Evolutionary conservation across 2,113 vertebrate genomes (phyloP), one percentile per base, ranked within the genome.

Genomic region (Hucho hucho): DNA sequence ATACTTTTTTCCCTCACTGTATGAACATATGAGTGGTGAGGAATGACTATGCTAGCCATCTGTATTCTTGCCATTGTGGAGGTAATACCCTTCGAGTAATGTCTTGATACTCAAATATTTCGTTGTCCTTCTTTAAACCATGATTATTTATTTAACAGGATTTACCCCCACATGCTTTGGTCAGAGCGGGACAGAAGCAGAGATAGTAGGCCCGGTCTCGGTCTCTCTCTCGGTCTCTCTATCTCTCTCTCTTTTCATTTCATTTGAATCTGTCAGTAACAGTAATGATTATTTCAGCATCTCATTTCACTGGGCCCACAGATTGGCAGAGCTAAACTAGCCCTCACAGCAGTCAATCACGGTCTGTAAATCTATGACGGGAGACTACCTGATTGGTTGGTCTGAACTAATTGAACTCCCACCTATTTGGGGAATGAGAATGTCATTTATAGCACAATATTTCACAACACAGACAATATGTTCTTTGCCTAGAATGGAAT

Each of bases 311-410:
- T 13, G 29, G 49, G 22, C 14, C 79, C 70, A 43, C 75, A 79
- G 75, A 84, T 61, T 14, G 78, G 81, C 86, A 80, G 77, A 81
- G 80, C 88, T 88, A 66, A 86, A 82, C 72, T 84, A 63, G 74
- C 69, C 67, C 79, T 81, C 79, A 80, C 78, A 85, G 63, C 71
- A 71, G 81, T 84, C 84, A 43, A 76, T 63, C 18, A 37, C 69
- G 43, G 22, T 83, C 82, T 79, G 81, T 84, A 86, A 84, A 89
- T 86, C 84, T 76, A 73, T 81, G 79, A 85, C 75, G 86, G 81
- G 84, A 69, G 67, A 65, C 70, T 71, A 78, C 75, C 78, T 59
- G 78, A 79, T 80, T 85, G 81, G 88, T 88, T 83, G 84, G 75
- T 78, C 46, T 49, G 69, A 65, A 80, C 22, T 83, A 84, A 82